Evolutionary conservation across 2,888 invertebrate genomes (phyloP).

Genomic region (Hesperia comma): DNA sequence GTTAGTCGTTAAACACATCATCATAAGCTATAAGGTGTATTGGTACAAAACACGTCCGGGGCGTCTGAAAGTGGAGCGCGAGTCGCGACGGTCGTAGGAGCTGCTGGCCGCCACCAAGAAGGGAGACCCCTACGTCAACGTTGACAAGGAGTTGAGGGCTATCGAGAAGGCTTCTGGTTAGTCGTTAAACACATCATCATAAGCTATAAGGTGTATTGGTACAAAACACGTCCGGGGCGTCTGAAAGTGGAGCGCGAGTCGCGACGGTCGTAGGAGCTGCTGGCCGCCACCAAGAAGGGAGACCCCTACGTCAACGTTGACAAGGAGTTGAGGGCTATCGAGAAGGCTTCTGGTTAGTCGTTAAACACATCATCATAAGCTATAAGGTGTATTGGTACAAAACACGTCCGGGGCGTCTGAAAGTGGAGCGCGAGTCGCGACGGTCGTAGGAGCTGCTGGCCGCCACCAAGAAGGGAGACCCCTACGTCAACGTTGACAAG

Average conservation of each 20-base stretch:
- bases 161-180: constrained; percentile 90
- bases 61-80: constrained; percentile 89
- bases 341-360: constrained; percentile 87
- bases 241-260: constrained; percentile 89
- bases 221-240: too few species aligned
- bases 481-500: constrained; percentile 84
- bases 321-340: constrained; percentile 90
- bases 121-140: constrained; percentile 84
- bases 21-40: neutral
- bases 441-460: constrained; percentile 92
- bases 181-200: neutral
- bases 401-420: too few species aligned
- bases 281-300: constrained; percentile 89
- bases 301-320: constrained; percentile 83
- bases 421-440: constrained; percentile 88
- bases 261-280: constrained; percentile 91
- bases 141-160: constrained; percentile 88
- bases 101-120: constrained; percentile 90
- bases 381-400: too few species aligned
- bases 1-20: constrained; percentile 66
- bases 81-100: constrained; percentile 91
- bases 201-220: too few species aligned
- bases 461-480: constrained; percentile 88
- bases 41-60: too few species aligned
- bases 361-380: neutral